Base-by-base conservation (phyloP, 2,113 vertebrate species). In the Crotophaga sulcirostris region DNA sequence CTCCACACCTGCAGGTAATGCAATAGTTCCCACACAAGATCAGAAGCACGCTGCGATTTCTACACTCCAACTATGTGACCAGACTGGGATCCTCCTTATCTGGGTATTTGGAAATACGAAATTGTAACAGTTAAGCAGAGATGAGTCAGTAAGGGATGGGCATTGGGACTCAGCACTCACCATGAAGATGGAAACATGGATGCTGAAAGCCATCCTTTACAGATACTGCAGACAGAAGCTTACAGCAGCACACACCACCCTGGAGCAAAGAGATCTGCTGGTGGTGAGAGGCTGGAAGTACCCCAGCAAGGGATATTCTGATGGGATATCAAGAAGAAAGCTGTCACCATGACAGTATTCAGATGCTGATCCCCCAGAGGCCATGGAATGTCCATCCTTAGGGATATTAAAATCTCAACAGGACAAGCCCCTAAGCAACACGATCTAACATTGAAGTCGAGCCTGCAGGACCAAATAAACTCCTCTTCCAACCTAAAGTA, bases 221-320 rank as follows among this genome's bases (percentile, higher is more conserved):
- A 38, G 21, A 14, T 19, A 3, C 9, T 10, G 28, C 2, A 5
- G 36, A n/a, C 26, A 78, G 44, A 28, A 25, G 73, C 40, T 67
- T 4, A 16, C 33, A 16, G 67, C 1, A 0, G 26, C 42, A 31
- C 3, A 0, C 17, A 26, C 4, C 18, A 54, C 31, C 13, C 20
- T 6, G 20, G 29, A 55, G 24, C 33, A 47, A 60, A 67, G 16
- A 55, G 55, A 63, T 5, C 40, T 69, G 55, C 23, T 45, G 62
- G 38, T 60, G 63, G 10, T 28, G 25, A 24, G 45, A 80, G 84
- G 68, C 44, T 84, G 59, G n/a, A 14, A 7, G 17, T 4, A 72
- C 11, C 54, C 52, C 24, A 72, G 62, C 28, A n/a, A 86, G 21
- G 47, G 28, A 25, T 64, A 63, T 40, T 7, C 34, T 9, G 5